Evolutionary conservation across 2,113 vertebrate genomes (phyloP).

Genomic region (Pan troglodytes): NHGRI_mPanTro3-v2.1_pri NC_072419.2:65893001-65893500

Average conservation of each 20-base stretch:
- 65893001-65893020: background rate
- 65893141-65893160: background rate
- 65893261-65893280: background rate
- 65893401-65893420: background rate
- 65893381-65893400: too few relatives aligned
- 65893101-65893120: background rate
- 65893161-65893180: background rate
- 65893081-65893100: rapidly evolving
- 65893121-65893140: background rate
- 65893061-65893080: rapidly evolving
- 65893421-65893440: background rate
- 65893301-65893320: rapidly evolving
- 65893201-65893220: too few relatives aligned
- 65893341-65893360: too few relatives aligned
- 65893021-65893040: background rate
- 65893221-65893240: background rate
- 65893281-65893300: background rate
- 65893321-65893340: background rate
- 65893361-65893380: rapidly evolving
- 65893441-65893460: background rate
- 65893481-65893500: rapidly evolving
- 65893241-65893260: background rate
- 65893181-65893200: background rate
- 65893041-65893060: rapidly evolving
- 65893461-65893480: rapidly evolving